Evolutionary conservation across 2,888 invertebrate species (phyloP).

Genomic region (Bibio marci): DNA sequence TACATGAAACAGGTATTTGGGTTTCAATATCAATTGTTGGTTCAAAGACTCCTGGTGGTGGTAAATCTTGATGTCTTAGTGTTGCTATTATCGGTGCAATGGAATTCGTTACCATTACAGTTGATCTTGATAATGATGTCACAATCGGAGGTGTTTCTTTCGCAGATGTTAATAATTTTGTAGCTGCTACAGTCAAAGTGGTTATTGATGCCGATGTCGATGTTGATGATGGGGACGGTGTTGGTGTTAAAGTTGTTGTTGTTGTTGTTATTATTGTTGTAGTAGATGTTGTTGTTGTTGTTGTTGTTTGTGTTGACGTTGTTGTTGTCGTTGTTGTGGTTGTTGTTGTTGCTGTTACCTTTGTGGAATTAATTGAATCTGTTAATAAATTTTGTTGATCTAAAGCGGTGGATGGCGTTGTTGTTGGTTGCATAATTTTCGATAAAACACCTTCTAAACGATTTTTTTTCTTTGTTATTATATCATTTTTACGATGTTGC

Average conservation of each 20-base stretch:
- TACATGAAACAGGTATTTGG: constrained; percentile 41
- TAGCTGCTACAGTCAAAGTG: too few species aligned
- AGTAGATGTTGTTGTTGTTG: not conserved
- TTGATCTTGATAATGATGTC: too few species aligned
- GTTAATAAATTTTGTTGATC: not conserved
- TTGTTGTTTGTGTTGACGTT: not conserved
- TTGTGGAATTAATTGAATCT: not conserved
- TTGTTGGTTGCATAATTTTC: constrained; percentile 34
- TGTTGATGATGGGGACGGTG: too few species aligned
- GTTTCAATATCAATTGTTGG: constrained; percentile 49
- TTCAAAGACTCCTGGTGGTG: constrained; percentile 53
- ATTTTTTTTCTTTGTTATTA: constrained; percentile 44
- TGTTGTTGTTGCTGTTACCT: not conserved
- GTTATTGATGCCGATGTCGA: too few species aligned
- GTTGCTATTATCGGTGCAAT: constrained; percentile 12
- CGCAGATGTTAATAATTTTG: too few species aligned
- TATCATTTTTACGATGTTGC: constrained; percentile 31
- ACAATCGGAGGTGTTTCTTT: too few species aligned
- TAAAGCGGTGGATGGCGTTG: not conserved
- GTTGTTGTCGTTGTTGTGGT: not conserved
- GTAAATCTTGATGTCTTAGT: constrained; percentile 11
- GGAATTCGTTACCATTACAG: not conserved
- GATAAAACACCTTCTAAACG: constrained; percentile 43
- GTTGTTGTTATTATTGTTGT: not conserved
- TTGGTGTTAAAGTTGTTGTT: not conserved